Conservation (phyloP, 2,113 vertebrate species). For the Todiramphus chloris region DNA sequence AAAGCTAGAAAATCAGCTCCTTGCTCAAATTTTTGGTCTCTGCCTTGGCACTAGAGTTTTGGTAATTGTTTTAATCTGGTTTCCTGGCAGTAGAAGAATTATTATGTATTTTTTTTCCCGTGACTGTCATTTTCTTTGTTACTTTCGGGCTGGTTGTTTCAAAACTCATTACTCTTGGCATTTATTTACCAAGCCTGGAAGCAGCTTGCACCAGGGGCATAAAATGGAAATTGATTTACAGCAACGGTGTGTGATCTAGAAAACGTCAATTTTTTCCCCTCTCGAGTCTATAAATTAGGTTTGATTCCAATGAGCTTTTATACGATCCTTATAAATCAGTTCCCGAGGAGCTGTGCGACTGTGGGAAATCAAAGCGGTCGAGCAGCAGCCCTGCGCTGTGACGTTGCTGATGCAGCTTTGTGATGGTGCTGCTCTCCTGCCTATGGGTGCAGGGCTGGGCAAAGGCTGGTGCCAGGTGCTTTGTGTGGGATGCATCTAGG, state of each 20-base stretch:
- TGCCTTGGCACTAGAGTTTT: background rate
- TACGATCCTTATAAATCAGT: background rate
- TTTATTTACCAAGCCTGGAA: constrained; percentile 59
- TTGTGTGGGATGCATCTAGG: background rate
- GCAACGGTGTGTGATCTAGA: background rate
- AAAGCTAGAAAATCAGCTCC: background rate
- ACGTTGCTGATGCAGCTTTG: background rate
- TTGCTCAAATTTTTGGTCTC: background rate
- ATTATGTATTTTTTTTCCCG: background rate
- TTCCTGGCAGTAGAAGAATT: background rate
- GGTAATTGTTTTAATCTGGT: constrained; percentile 37
- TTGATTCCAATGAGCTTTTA: background rate
- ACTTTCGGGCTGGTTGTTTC: constrained; percentile 34
- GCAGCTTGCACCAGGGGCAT: background rate
- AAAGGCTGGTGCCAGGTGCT: background rate
- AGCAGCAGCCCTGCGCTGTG: background rate
- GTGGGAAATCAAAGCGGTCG: background rate
- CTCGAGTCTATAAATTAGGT: constrained; percentile 42
- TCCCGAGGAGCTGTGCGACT: background rate
- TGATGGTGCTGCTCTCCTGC: background rate
- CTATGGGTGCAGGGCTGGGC: background rate
- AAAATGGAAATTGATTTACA: constrained; percentile 54
- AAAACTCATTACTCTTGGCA: constrained; percentile 59
- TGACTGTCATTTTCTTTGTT: constrained; percentile 40
- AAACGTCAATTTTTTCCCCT: constrained; percentile 21